Evolutionary conservation across 2,113 vertebrate genomes (phyloP), one percentile per base, ranked within the genome.

Genomic region (Neotoma lepida): DNA sequence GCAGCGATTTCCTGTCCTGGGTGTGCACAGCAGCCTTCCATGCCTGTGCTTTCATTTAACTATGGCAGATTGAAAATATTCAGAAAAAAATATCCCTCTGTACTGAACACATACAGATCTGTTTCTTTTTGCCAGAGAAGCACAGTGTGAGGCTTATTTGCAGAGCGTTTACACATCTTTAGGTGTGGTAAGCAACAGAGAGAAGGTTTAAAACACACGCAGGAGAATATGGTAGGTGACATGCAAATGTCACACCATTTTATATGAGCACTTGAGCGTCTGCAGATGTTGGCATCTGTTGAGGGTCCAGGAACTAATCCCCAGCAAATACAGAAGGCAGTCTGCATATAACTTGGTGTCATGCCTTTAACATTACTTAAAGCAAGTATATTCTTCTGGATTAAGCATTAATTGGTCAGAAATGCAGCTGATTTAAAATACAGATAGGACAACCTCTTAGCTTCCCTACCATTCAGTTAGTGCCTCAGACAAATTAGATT

Each of bases 261-360:
- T 56, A 66, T 18, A n/a, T 3, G 35, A 51, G 81, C 71, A 49
- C 33, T 78, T 70, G 15, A 51, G 35, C 30, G 44, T 58, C 33
- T 68, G 61, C 30, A 14, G 39, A 86, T 39, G 66, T 49, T 26
- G 5, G 73, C 14, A 18, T 84, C 66, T 85, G 80, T 30, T n/a
- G 30, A n/a, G 28, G n/a, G 58, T 66, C 46, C 12, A 4, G 54
- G 58, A 63, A 39, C 30, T 15, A 58, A 54, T 18, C 41, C 18
- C 73, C 44, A 63, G 66, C 14, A 20, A 22, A 5, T 7, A 41
- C n/a, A n/a, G 66, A 54, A 54, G 54, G 22, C 24, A n/a, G 46
- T 44, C 10, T 51, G 6, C 26, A 0, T 26, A 46, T 17, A 46
- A 30, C 1, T 26, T 51, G 66, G 6, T 4, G 0, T 18, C n/a